Evolutionary conservation across 2,888 invertebrate genomes (phyloP).

Genomic region (Drosophila macrospina): DNA sequence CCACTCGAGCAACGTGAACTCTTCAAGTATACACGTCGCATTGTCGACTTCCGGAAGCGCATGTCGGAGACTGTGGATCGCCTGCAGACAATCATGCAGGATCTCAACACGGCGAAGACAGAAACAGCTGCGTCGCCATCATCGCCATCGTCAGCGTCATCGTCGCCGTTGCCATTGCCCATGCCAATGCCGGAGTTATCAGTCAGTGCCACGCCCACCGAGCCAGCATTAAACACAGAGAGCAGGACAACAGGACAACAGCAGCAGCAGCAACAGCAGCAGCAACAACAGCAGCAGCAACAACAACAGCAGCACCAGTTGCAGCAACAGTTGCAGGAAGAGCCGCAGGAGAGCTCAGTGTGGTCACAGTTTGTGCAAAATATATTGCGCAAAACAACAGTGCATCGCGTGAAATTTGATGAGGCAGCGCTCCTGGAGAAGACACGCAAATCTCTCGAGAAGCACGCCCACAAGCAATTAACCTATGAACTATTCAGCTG

Average conservation of each 20-base stretch:
- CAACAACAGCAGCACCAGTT: constrained; percentile 1
- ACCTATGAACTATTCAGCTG: constrained; percentile 91
- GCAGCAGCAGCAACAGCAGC: constrained; percentile 4
- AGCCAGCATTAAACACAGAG: not conserved
- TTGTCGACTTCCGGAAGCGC: constrained; percentile 78
- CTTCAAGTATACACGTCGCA: constrained; percentile 74
- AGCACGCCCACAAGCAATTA: constrained; percentile 87
- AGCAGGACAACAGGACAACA: not conserved
- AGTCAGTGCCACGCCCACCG: not conserved
- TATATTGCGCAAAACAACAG: constrained; percentile 86
- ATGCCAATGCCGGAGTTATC: constrained; percentile 5
- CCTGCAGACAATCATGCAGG: constrained; percentile 77
- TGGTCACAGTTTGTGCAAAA: constrained; percentile 87
- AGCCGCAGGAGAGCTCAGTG: constrained; percentile 77
- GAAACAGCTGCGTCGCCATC: not conserved
- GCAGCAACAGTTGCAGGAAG: constrained; percentile 6
- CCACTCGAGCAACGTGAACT: constrained; percentile 51
- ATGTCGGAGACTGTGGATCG: constrained; percentile 82
- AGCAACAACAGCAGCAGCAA: constrained; percentile 5
- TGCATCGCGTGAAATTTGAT: constrained; percentile 88
- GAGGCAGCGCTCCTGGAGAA: constrained; percentile 90
- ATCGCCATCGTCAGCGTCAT: not conserved
- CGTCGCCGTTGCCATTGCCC: constrained; percentile 6
- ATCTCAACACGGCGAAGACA: constrained; percentile 25
- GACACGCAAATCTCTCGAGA: constrained; percentile 87